Base-by-base conservation (phyloP, 2,797 vertebrate species). In the Hippoglossus hippoglossus region DNA sequence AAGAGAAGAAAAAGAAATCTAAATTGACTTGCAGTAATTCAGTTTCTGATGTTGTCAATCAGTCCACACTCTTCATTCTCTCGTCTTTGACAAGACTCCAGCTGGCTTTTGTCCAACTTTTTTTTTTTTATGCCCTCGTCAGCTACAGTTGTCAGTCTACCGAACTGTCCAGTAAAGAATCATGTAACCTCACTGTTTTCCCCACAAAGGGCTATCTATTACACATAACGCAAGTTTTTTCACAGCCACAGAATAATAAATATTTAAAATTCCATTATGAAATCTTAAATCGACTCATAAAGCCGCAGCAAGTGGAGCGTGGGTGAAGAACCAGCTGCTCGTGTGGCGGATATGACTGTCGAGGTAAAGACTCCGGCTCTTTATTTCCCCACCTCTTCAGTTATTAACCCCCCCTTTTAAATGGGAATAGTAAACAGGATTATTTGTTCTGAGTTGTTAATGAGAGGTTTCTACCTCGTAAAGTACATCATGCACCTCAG, bases 181-280 rank as follows among this genome's bases (percentile, higher is more conserved):
- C 53, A 15, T 53, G 26, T 46, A 34, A 34, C 46, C 31, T 3
- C 13, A 10, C 52, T n/a, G 41, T 44, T 67, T 67, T 44, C 55
- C 21, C 50, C 15, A 56, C 62, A 22, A 5, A 28, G 63, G 26
- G 3, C 64, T 70, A 50, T 82, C 56, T 46, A 53, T 68, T 57
- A 62, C 34, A 21, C 63, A 49, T n/a, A 9, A 18, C 47, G 4
- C 9, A 31, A 31, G 68, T 59, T 81, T 58, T 64, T 63, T 31
- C 49, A 46, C 56, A 22, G 74, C 63, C 41, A 56, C 63, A 41
- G 80, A 70, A 53, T 68, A 63, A 79, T 88, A 63, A 72, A 89
- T 86, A 79, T 83, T 89, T 83, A 80, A 89, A 85, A 83, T 86
- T 73, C 74, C 75, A 82, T 86, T 79, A 85, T 82, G 51, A 82